Evolutionary conservation across 53 echinoderm and acorn worm species (phyloP), one percentile per base, ranked within the genome.

Genomic region (Holothuria leucospilota): DNA sequence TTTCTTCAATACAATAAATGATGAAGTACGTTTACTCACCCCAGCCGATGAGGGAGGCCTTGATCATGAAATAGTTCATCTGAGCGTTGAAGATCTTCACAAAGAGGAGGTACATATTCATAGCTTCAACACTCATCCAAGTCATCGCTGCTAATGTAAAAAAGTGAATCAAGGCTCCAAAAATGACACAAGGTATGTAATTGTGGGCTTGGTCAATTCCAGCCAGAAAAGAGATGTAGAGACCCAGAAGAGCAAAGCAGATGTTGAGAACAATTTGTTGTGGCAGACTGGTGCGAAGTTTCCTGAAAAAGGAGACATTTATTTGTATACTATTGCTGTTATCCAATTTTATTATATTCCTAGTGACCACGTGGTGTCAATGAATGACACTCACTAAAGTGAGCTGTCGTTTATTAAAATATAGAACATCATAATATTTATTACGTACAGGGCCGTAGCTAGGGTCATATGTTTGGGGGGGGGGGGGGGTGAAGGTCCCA

Each of bases 91-190:
- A 63, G 5, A 82, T 49, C 61, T 82, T 82, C 29, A 82, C 82
- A 63, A 82, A 82, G 4, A 82, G 82, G 29, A 82, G 82, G 14
- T 82, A 82, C 64, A 82, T 62, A 25, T 86, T 72, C n/a, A 60
- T 28, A 13, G 86, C 86, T 23, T 86, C 77, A 27, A 86, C 41
- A 21, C 72, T 73, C 86, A 86, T 86, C 86, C 86, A 86, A 23
- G 52, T 86, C 5, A 86, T 13, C 24, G 77, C 49, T 20, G 86
- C 86, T 16, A 86, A 59, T 20, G 62, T 34, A 75, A 86, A 86
- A 59, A 72, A 86, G 62, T 86, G 86, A 39, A 73, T 61, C 23
- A 86, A 75, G 8, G 68, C 73, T 52, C 68, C 86, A 27, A 30
- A 67, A 2, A 58, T 18, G 30, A 59, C 34, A 30, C 86, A 86